phyloP scores from a whole-genome alignment of 1,140 invertebrate genomes.

The Aporrectodea caliginosa region DNA sequence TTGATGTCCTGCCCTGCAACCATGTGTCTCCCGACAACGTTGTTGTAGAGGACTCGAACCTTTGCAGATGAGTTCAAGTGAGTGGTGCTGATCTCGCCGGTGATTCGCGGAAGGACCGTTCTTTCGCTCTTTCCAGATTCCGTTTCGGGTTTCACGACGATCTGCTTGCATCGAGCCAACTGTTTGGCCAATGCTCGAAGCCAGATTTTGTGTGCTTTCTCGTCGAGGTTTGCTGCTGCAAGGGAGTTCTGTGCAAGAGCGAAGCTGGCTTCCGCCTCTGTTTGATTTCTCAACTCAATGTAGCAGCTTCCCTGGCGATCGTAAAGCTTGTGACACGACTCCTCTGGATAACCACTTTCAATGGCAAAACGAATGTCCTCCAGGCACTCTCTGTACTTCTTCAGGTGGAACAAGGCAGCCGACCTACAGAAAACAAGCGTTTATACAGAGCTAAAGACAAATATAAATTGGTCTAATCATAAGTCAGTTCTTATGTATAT shows the following conservation, averaged over 20 bases:
- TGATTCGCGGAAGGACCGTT: not conserved
- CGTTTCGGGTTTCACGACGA: not conserved
- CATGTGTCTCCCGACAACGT: conserved; percentile 63
- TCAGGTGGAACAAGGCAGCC: conserved; percentile 75
- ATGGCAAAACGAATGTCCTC: conserved; percentile 69
- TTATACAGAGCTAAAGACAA: no score
- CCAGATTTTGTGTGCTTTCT: conserved; percentile 65
- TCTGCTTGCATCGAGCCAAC: conserved; percentile 21
- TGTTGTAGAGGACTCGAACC: conserved; percentile 41
- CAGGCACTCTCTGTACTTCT: conserved; percentile 61
- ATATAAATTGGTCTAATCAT: no score
- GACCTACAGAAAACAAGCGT: conserved; percentile 62
- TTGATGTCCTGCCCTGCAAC: conserved; percentile 70
- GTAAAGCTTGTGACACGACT: conserved; percentile 71
- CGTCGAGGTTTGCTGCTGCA: conserved; percentile 64
- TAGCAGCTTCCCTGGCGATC: conserved; percentile 73
- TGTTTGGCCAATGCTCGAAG: conserved; percentile 65
- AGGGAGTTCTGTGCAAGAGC: conserved; percentile 62
- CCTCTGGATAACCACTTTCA: conserved; percentile 67
- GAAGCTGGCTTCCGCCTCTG: conserved; percentile 37
- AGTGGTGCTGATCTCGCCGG: not conserved
- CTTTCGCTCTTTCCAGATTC: not conserved
- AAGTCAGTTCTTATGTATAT: no score
- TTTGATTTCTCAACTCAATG: conserved; percentile 66
- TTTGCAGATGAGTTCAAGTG: not conserved